Percentiles rank a stretch among this genome's conserved stretches.
Evolutionary conservation across 2,797 vertebrate genomes (phyloP).

Genomic region (Megaceryle alcyon): DNA sequence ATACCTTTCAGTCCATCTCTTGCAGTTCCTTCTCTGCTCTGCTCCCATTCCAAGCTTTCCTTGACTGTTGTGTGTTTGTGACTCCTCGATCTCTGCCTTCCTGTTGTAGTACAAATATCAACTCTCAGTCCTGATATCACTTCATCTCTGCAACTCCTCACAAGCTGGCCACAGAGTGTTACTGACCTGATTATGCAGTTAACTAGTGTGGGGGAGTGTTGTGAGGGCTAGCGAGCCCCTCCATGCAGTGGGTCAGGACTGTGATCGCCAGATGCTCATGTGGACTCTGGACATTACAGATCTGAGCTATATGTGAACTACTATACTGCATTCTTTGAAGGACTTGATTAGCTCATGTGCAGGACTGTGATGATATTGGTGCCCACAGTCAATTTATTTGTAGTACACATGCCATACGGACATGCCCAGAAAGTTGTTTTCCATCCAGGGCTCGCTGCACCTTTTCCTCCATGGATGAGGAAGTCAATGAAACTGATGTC

Average conservation of each 20-base stretch:
- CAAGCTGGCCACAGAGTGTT: neutral
- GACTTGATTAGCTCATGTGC: neutral
- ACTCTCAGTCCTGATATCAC: neutral
- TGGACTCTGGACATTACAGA: neutral
- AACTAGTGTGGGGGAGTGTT: neutral
- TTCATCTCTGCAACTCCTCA: neutral
- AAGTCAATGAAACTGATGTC: neutral
- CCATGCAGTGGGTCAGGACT: fast-evolving
- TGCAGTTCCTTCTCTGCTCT: neutral
- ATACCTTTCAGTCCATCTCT: neutral
- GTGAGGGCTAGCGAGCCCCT: neutral
- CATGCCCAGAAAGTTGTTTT: neutral
- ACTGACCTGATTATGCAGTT: neutral
- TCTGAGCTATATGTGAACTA: neutral
- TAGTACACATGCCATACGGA: neutral
- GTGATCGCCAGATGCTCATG: neutral
- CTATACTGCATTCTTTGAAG: neutral
- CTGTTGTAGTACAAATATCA: neutral
- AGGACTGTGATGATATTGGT: neutral
- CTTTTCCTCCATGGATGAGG: neutral
- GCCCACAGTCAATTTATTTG: neutral
- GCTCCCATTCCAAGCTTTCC: neutral
- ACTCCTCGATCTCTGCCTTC: neutral
- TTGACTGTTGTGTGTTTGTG: neutral
- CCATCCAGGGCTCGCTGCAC: neutral